Evolutionary conservation across 2,888 invertebrate species (phyloP).

Genomic region (Cetonia aurata): DNA sequence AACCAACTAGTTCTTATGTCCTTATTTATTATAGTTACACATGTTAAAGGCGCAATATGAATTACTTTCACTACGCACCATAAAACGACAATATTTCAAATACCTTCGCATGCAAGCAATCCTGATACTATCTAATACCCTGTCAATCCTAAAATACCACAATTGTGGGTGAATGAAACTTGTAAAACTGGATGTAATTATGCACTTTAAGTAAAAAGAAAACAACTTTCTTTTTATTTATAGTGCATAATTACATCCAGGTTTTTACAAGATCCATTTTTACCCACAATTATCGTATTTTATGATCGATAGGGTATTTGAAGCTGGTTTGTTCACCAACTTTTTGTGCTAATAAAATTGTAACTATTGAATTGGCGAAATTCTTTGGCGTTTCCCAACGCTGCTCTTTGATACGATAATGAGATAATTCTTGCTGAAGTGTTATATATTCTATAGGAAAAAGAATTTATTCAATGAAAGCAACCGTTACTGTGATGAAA

Average conservation of each 20-base stretch:
- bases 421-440: background rate
- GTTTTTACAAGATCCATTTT: too few relatives aligned
- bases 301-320: too few relatives aligned
- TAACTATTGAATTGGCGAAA: background rate
- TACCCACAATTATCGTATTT: too few relatives aligned
- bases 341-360: background rate
- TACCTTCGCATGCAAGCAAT: constrained; percentile 7
- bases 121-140: constrained; percentile 33
- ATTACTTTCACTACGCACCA: constrained; percentile 38
- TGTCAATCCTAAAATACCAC: constrained; percentile 27
- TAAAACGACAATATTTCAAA: constrained; percentile 21
- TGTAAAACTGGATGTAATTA: constrained; percentile 12
- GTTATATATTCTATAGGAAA: background rate
- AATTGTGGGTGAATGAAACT: constrained; percentile 29
- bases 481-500: background rate
- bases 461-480: background rate
- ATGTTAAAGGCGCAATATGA: constrained; percentile 13
- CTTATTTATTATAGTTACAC: constrained; percentile 2
- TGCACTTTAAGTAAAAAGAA: constrained; percentile 24
- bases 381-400: too few relatives aligned
- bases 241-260: too few relatives aligned
- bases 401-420: background rate
- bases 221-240: background rate
- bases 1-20: too few relatives aligned
- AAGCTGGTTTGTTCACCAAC: background rate